Conservation (phyloP, 2,113 vertebrate genomes). For the Neogale vison region DNA sequence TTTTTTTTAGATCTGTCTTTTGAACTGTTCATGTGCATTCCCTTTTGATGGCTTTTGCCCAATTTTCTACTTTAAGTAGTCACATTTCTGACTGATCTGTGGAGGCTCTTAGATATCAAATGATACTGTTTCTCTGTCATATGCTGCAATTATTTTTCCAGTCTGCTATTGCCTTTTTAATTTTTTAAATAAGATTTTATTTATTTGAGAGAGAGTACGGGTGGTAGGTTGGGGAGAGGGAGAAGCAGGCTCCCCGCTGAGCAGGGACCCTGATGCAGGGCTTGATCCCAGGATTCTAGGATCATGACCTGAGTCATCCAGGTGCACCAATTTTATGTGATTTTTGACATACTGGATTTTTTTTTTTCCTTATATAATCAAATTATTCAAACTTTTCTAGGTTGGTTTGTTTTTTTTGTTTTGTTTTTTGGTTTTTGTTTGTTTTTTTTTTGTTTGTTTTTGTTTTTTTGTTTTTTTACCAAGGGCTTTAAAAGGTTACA, state of each 20-base stretch:
- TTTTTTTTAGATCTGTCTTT: not conserved
- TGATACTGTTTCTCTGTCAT: not conserved
- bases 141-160: not conserved
- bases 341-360: not conserved
- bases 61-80: conserved; percentile 6
- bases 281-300: no score
- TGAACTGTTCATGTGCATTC: not conserved
- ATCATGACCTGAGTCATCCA: not conserved
- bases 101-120: not conserved
- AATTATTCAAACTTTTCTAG: not conserved
- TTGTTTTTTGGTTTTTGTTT: not conserved
- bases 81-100: not conserved
- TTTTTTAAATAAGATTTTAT: not conserved
- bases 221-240: no score
- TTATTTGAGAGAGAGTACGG: no score
- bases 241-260: no score
- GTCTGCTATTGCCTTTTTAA: conserved; percentile 3
- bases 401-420: not conserved
- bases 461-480: not conserved
- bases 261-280: no score
- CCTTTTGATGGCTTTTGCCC: not conserved
- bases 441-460: not conserved
- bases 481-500: not conserved
- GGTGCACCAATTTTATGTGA: not conserved
- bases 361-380: not conserved